Conservation (phyloP, 2,797 vertebrate species). For the Argyrosomus regius region DNA sequence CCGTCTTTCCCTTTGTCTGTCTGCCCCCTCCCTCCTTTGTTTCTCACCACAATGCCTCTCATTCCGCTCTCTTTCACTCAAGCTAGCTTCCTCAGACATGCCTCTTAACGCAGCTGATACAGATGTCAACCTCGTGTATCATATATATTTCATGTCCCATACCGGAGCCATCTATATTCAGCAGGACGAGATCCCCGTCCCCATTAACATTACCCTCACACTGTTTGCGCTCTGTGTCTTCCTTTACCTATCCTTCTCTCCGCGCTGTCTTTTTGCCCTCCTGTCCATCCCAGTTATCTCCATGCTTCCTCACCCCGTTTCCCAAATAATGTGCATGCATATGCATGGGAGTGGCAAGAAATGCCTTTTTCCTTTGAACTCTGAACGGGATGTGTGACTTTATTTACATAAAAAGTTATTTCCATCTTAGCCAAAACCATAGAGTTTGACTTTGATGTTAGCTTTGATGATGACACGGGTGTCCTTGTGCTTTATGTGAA, state of each 20-base stretch:
- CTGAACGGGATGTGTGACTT: conserved; percentile 58
- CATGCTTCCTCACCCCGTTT: conserved; percentile 24
- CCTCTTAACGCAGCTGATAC: conserved; percentile 58
- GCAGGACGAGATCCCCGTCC: conserved; percentile 68
- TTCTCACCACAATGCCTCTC: conserved; percentile 37
- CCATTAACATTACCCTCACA: conserved; percentile 75
- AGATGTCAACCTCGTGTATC: conserved; percentile 72
- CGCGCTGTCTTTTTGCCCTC: background rate
- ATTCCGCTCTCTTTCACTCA: conserved; percentile 40
- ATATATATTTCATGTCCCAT: conserved; percentile 79
- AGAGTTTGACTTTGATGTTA: conserved; percentile 72
- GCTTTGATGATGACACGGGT: conserved; percentile 63
- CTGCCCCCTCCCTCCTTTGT: conserved; percentile 22
- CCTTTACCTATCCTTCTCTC: background rate
- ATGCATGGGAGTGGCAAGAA: conserved; percentile 58
- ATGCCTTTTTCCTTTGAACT: conserved; percentile 69
- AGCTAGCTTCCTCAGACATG: conserved; percentile 41
- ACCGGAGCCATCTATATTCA: conserved; percentile 78
- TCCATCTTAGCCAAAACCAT: conserved; percentile 53
- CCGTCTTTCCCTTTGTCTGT: conserved; percentile 32
- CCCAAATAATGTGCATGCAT: conserved; percentile 46
- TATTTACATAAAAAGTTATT: conserved; percentile 75
- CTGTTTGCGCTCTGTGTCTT: conserved; percentile 64
- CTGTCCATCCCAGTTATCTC: conserved; percentile 42
- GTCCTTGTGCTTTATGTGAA: conserved; percentile 43